Evolutionary conservation across 2,797 vertebrate genomes (phyloP).

Genomic region (Anguilla obscura): DNA sequence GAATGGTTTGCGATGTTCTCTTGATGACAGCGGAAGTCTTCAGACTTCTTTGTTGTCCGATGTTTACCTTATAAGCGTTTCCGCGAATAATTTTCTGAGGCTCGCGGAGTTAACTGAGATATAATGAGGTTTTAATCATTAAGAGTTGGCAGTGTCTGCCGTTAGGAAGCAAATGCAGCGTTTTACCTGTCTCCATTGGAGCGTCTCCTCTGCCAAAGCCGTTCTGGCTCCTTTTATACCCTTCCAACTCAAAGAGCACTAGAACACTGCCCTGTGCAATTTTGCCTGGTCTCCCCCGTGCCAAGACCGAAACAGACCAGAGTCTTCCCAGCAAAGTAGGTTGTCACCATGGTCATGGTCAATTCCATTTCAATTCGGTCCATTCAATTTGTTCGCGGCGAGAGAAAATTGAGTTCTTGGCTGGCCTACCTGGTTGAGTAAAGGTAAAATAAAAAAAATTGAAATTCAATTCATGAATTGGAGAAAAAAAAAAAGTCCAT

Average conservation of each 20-base stretch:
- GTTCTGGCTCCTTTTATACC: not conserved
- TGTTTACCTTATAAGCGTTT: constrained; percentile 25
- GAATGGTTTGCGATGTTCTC: constrained; percentile 29
- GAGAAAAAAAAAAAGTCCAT: not conserved
- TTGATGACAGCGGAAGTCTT: constrained; percentile 20
- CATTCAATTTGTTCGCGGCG: not conserved
- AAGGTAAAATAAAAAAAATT: not conserved
- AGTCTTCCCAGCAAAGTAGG: not conserved
- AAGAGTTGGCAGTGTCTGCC: not conserved
- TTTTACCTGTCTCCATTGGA: not conserved
- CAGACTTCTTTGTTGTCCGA: constrained; percentile 15
- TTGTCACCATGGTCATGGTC: not conserved
- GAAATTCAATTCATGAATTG: not conserved
- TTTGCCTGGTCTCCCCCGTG: not conserved
- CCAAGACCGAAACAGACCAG: not conserved
- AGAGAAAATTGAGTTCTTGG: not conserved
- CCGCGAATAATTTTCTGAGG: constrained; percentile 1
- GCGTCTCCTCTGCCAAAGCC: not conserved
- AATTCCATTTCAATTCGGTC: not conserved
- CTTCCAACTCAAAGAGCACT: not conserved
- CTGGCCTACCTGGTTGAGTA: not conserved
- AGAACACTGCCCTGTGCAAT: not conserved
- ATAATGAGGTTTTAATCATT: constrained; percentile 23
- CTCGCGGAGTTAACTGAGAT: not conserved
- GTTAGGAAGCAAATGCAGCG: not conserved